Base-by-base conservation (phyloP, 1,140 invertebrate species). In the Brachionus sp. region DNA sequence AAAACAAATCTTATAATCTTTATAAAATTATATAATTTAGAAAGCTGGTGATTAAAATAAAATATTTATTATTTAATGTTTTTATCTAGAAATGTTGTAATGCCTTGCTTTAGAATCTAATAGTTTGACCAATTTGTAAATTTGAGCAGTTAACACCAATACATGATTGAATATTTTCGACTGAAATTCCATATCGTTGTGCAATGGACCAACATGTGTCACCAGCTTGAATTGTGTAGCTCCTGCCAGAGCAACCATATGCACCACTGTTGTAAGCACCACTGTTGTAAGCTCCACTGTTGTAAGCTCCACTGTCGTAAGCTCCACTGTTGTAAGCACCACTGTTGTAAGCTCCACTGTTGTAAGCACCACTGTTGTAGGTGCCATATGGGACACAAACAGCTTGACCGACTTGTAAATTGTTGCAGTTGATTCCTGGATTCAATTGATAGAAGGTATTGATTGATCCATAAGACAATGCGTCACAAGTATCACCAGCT, bases 171-270 rank as follows among this genome's bases (percentile, higher is more conserved):
- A 70, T 33, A 70, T 70, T 70, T 70, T 42, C 66, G 16, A 37
- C 35, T 16, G 66, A 19, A 5, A 33, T 37, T 3, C 66, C 66
- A 35, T 16, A 70, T 70, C 66, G 66, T 70, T 70, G 66, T 37
- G 66, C 66, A 70, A 70, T 70, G 6, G 66, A 70, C 35, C 33
- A 70, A 70, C 66, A 70, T 37, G 66, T 70, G 35, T 70, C 66
- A 39, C 66, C 66, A 16, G 66, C 29, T 70, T 70, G 66, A 37
- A 70, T 33, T n/a, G 66, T 70, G 29, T 37, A 70, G 4, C 29
- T 70, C 37, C 66, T 70, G n/a, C 29, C 25, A 35, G 29, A 19
- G 35, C 66, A 70, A 70, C 10, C 66, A 70, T 70, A 70, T n/a
- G n/a, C n/a, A n/a, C n/a, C n/a, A n/a, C n/a, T n/a, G n/a, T n/a